Evolutionary conservation across 2,113 vertebrate species (phyloP), one percentile per base, ranked within the genome.

Genomic region (Crotophaga sulcirostris): DNA sequence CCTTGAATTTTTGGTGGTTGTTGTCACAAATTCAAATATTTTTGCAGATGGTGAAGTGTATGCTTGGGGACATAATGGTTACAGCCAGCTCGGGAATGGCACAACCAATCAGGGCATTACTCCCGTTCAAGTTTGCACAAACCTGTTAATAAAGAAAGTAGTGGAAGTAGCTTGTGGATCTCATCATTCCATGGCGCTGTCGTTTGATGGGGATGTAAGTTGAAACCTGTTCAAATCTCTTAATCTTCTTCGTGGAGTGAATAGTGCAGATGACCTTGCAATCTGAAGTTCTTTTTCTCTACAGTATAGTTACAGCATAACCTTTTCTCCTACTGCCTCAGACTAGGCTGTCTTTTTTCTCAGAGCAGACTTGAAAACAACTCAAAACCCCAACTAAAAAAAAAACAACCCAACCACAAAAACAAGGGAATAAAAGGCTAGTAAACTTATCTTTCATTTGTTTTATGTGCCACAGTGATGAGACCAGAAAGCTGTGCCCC

Each of bases 21-120:
- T 78, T 80, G 25, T 92, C 36, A 49, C 45, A 80, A 89, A 44
- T 26, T n/a, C 44, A 13, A 74, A 17, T 90, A 17, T 93, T 94
- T 98, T 97, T 95, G 47, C 97, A 99, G 99, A 99, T 89, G 99
- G 99, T 55, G 99, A 99, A 93, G 97, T 99, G 14, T 99, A 99
- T 78, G 98, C 99, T 42, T 99, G 99, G 99, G 99, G 99, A 33
- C 99, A 99, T 87, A 99, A 99, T 51, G 99, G 99, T 82, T 99
- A 99, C 94, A 99, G 99, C 98, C 99, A 99, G 18, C 98, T 99
- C 89, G 99, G 99, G 42, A 99, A 99, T 56, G 99, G 99, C 81
- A 99, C 98, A 17, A 99, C 99, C 68, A 99, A 98, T 96, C 99
- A 99, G 93, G 99, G 99, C 64, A 97, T 99, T 31, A 97, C 98